Conservation (phyloP, 2,797 vertebrate genomes). For the Balearica regulorum region DNA sequence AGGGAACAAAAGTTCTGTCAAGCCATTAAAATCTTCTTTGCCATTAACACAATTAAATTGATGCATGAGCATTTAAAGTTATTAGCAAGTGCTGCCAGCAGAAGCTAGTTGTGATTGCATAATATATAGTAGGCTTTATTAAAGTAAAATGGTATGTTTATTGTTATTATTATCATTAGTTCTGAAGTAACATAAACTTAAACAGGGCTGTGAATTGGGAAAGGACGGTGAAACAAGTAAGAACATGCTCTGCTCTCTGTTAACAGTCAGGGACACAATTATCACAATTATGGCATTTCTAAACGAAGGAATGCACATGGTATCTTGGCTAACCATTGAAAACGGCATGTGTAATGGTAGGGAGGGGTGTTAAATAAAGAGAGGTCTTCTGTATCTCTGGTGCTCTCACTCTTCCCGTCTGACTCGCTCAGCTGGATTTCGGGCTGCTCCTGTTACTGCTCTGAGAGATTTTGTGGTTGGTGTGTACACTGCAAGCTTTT, state of each 20-base stretch:
- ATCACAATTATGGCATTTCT: background rate
- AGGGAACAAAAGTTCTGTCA: conserved; percentile 65
- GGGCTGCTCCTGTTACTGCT: background rate
- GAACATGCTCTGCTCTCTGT: background rate
- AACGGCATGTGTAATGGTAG: background rate
- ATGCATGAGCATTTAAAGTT: conserved; percentile 52
- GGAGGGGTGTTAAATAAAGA: background rate
- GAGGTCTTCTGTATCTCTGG: background rate
- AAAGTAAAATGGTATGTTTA: conserved; percentile 46
- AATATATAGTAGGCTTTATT: conserved; percentile 49
- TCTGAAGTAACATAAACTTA: conserved; percentile 32
- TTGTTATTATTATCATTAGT: conserved; percentile 51
- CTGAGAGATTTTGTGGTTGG: background rate
- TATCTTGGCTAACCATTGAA: background rate
- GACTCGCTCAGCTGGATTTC: background rate
- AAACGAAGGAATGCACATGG: background rate
- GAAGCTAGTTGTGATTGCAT: conserved; percentile 45
- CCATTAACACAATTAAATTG: conserved; percentile 61
- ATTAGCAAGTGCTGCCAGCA: conserved; percentile 51
- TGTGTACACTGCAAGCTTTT: background rate
- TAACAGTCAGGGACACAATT: background rate
- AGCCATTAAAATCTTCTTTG: conserved; percentile 47
- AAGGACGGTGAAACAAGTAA: background rate
- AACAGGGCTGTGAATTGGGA: conserved; percentile 1
- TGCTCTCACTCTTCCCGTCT: background rate